These are phyloP conservation scores for Zaprionus lachaisei DNA, from an alignment of 1,140 invertebrate genomes.

Conservation along the genomic window DNA sequence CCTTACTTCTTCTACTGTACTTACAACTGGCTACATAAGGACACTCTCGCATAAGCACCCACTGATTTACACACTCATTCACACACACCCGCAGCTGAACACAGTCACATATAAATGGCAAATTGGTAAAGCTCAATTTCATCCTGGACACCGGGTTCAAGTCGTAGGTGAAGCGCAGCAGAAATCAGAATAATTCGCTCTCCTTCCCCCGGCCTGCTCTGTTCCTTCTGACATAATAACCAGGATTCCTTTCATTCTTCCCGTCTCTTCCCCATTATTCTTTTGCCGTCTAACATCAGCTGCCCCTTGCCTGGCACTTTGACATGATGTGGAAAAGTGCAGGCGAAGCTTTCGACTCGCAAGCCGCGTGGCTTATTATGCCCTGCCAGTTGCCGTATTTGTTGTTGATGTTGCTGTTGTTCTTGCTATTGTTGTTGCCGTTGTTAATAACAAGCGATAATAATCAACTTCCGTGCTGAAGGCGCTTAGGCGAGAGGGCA, in stretches of 20 bases:
- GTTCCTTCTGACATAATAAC: constrained; percentile 58
- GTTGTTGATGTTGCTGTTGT: constrained; percentile 63
- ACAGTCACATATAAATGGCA: constrained; percentile 54
- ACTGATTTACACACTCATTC: not conserved
- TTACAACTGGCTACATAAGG: not conserved
- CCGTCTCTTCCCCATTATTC: not conserved
- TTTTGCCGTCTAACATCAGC: no score
- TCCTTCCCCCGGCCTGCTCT: constrained; percentile 3
- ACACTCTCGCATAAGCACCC: not conserved
- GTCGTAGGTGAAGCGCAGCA: constrained; percentile 9
- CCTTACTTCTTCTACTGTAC: not conserved
- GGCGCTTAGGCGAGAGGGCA: constrained; percentile 37
- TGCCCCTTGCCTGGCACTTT: not conserved
- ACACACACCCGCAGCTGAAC: not conserved
- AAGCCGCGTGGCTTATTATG: constrained; percentile 39
- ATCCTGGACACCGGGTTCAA: constrained; percentile 16
- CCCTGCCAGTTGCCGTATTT: constrained; percentile 21
- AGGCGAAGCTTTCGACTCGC: constrained; percentile 7
- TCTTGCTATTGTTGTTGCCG: constrained; percentile 62
- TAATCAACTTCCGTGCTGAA: constrained; percentile 80
- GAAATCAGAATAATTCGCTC: constrained; percentile 33
- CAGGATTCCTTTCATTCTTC: constrained; percentile 19
- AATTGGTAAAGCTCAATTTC: constrained; percentile 53
- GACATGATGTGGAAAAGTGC: constrained; percentile 45
- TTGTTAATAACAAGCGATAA: constrained; percentile 83